phyloP scores from a whole-genome alignment of 2,797 vertebrate genomes.

The Gobio occitaniae region DNA sequence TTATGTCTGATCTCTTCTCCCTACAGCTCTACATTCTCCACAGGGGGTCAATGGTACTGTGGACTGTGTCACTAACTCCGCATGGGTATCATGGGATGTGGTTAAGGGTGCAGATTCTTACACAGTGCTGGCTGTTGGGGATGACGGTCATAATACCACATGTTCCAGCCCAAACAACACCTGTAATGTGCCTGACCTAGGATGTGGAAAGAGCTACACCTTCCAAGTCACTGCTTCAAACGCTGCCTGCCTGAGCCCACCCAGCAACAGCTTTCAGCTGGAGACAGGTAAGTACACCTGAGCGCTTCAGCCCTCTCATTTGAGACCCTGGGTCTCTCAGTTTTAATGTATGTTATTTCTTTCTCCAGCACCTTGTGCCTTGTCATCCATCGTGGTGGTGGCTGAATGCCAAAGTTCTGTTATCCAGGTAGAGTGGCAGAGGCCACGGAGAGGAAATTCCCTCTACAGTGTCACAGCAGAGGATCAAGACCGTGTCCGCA shows the following conservation, averaged over 20 bases:
- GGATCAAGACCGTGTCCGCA: conserved; percentile 63
- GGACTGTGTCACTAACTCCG: conserved; percentile 75
- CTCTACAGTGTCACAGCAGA: conserved; percentile 71
- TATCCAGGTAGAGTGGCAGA: conserved; percentile 72
- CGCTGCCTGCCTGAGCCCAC: conserved; percentile 67
- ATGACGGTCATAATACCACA: conserved; percentile 57
- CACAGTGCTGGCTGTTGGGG: conserved; percentile 63
- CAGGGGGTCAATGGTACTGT: conserved; percentile 62
- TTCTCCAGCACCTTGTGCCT: conserved; percentile 72
- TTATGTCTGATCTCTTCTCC: not conserved
- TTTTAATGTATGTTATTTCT: not conserved
- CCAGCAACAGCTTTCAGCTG: conserved; percentile 63
- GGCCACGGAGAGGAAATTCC: conserved; percentile 25
- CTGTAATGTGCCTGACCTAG: conserved; percentile 73
- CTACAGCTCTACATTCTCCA: conserved; percentile 76
- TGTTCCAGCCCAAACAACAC: conserved; percentile 70
- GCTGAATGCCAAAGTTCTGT: conserved; percentile 70
- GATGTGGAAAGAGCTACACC: conserved; percentile 73
- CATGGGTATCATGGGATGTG: conserved; percentile 72
- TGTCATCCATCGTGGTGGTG: conserved; percentile 65
- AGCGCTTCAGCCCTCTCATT: not conserved
- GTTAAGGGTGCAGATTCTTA: conserved; percentile 65
- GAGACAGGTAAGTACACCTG: conserved; percentile 23
- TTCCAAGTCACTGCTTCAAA: conserved; percentile 70
- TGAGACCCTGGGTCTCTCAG: not conserved